Percentiles rank a stretch among this genome's conserved stretches.
Evolutionary conservation across 2,797 vertebrate species (phyloP).

Genomic region (Microcaecilia unicolor): DNA sequence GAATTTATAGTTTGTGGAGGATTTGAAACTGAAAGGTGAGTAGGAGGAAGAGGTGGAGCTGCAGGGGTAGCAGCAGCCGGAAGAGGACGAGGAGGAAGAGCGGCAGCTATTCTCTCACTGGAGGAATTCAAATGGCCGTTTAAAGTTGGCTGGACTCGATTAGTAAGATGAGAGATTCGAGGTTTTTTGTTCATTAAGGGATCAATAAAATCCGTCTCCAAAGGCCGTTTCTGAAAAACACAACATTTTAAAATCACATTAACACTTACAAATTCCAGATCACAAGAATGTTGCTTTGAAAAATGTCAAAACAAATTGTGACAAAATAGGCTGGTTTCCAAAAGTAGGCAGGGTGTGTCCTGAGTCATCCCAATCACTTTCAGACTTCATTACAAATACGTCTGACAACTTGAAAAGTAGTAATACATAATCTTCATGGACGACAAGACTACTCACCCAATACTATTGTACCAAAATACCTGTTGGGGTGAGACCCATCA

Average conservation of each 20-base stretch:
- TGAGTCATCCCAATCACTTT: too few relatives aligned
- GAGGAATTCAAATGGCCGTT: slow-evolving; percentile 35
- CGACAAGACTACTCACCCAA: too few relatives aligned
- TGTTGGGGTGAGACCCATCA: too few relatives aligned
- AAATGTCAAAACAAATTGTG: too few relatives aligned
- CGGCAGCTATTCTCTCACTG: slow-evolving; percentile 38
- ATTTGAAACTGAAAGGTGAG: slow-evolving; percentile 34
- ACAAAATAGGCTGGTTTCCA: too few relatives aligned
- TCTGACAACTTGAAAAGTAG: too few relatives aligned
- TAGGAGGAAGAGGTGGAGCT: slow-evolving; percentile 45
- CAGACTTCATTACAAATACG: too few relatives aligned
- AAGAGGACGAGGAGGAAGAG: slow-evolving; percentile 22
- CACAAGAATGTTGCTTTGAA: too few relatives aligned
- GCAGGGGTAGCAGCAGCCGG: slow-evolving; percentile 24
- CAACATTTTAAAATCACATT: slow-evolving; percentile 21
- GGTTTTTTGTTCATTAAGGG: slow-evolving; percentile 77
- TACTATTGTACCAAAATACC: too few relatives aligned
- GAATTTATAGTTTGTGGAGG: slow-evolving; percentile 66
- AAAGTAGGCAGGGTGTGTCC: too few relatives aligned
- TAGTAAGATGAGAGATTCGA: slow-evolving; percentile 75
- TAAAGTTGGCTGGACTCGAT: slow-evolving; percentile 46
- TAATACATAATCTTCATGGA: too few relatives aligned
- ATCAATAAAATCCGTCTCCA: slow-evolving; percentile 65
- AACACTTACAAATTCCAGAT: too few relatives aligned
- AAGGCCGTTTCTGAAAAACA: slow-evolving; percentile 60